Conservation (phyloP, 2,888 invertebrate species). For the Drosophila glabriapex region DNA sequence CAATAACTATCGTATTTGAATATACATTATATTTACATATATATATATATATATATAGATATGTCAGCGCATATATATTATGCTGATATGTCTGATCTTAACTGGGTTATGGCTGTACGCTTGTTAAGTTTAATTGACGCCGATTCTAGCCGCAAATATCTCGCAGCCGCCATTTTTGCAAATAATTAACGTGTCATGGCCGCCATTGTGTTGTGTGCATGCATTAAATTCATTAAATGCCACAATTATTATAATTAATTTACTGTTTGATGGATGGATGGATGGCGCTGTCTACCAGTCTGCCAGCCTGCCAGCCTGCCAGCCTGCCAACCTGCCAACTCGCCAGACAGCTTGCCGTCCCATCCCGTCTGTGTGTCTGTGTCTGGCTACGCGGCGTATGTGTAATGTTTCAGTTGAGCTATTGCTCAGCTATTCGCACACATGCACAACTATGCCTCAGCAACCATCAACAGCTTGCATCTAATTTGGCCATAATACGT, state of each 20-base stretch:
- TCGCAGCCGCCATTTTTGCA: constrained; percentile 52
- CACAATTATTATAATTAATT: constrained; percentile 85
- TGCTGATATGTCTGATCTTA: constrained; percentile 22
- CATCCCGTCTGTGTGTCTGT: not conserved
- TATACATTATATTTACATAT: not conserved
- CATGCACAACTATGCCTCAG: constrained; percentile 64
- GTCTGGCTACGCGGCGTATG: constrained; percentile 38
- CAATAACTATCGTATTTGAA: not conserved
- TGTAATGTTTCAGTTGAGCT: constrained; percentile 22
- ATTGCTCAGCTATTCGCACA: constrained; percentile 21
- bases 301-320: not conserved
- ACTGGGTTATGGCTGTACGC: constrained; percentile 45
- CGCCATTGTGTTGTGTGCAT: constrained; percentile 73
- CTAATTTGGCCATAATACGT: constrained; percentile 42
- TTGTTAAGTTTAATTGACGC: constrained; percentile 56
- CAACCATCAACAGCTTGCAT: constrained; percentile 27
- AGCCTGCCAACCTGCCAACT: not conserved
- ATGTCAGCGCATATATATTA: constrained; percentile 8
- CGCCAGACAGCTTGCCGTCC: not conserved
- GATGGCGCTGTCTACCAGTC: constrained; percentile 9
- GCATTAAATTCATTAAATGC: constrained; percentile 84
- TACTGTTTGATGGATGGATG: constrained; percentile 70
- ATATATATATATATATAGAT: constrained; percentile 6
- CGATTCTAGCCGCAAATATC: constrained; percentile 68
- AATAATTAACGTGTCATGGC: constrained; percentile 82